Percentiles rank a stretch among this genome's conserved stretches.
phyloP scores from a whole-genome alignment of 2,888 invertebrate species.

The Theretra japonica region DNA sequence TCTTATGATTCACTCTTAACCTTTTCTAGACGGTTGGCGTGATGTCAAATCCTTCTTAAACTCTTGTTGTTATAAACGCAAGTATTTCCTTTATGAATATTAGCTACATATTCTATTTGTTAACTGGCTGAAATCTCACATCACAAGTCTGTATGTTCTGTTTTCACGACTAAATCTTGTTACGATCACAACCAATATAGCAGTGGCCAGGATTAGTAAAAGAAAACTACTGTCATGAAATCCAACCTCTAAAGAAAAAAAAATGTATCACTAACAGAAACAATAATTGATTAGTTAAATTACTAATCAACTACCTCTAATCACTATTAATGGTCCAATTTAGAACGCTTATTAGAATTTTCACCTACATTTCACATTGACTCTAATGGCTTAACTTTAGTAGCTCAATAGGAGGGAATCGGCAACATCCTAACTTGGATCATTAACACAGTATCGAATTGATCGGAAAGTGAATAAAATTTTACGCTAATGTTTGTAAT shows the following conservation, averaged over 20 bases:
- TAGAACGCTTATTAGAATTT: not conserved
- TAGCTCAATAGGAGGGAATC: not conserved
- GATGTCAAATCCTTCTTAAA: slow-evolving; percentile 9
- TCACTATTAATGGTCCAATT: not conserved
- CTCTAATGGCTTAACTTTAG: not conserved
- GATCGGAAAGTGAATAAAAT: not conserved
- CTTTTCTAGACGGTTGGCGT: slow-evolving; percentile 4
- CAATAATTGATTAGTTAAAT: no score
- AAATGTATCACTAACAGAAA: no score
- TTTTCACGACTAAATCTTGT: no score
- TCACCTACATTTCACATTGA: not conserved
- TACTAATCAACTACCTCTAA: no score
- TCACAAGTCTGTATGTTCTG: not conserved
- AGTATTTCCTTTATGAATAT: not conserved
- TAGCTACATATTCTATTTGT: not conserved
- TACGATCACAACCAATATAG: no score
- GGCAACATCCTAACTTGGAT: slow-evolving; percentile 8
- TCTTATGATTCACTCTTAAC: slow-evolving; percentile 1
- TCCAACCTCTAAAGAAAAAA: no score
- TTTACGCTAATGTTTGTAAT: not conserved
- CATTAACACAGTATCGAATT: not conserved
- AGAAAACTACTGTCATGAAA: no score
- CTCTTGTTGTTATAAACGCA: not conserved
- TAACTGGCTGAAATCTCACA: not conserved
- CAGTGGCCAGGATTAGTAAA: no score